Conservation (phyloP, 2,113 vertebrate species). For the Alouatta palliata region DNA sequence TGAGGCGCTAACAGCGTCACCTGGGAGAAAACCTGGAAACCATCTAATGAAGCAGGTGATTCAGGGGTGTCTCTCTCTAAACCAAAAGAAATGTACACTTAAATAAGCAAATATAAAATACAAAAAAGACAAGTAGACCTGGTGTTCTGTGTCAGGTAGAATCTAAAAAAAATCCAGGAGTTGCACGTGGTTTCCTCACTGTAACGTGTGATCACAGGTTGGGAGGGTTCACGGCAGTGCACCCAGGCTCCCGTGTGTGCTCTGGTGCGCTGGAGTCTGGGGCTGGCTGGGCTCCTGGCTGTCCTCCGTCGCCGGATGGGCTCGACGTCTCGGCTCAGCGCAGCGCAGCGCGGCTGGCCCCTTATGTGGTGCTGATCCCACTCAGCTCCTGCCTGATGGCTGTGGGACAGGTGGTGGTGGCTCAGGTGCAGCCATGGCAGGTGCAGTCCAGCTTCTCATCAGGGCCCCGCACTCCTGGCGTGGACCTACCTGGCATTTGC, state of each 20-base stretch:
- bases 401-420: constrained; percentile 77
- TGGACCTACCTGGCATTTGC: background rate
- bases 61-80: constrained; percentile 84
- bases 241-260: constrained; percentile 80
- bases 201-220: constrained; percentile 83
- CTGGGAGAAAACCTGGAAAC: constrained; percentile 84
- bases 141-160: constrained; percentile 92
- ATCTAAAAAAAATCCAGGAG: constrained; percentile 94
- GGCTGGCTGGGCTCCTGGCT: constrained; percentile 29
- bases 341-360: constrained; percentile 23
- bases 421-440: background rate
- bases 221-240: constrained; percentile 87
- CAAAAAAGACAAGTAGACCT: constrained; percentile 91
- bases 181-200: constrained; percentile 80
- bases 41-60: constrained; percentile 87
- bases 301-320: background rate
- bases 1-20: constrained; percentile 82
- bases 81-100: constrained; percentile 88
- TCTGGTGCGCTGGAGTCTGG: constrained; percentile 80
- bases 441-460: fast-evolving
- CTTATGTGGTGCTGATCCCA: constrained; percentile 96
- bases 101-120: constrained; percentile 95
- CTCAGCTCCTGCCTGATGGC: constrained; percentile 99
- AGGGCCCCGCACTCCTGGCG: fast-evolving
- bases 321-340: constrained; percentile 9